phyloP scores from a whole-genome alignment of 2,113 vertebrate species.

The Proterorhinus semilunaris region DNA sequence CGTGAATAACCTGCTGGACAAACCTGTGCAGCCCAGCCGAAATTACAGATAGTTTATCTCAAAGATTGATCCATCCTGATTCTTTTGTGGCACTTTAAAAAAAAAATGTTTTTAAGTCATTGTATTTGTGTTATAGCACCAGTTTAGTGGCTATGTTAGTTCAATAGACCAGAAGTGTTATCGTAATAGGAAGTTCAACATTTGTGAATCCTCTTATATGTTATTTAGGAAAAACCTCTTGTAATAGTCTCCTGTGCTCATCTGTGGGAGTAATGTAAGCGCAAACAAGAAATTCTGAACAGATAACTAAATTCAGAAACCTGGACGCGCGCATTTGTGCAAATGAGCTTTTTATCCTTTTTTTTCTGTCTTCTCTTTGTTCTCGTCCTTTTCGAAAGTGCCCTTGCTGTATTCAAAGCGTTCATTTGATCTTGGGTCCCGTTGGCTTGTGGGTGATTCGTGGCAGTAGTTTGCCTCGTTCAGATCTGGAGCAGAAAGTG shows the following conservation, averaged over 20 bases:
- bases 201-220: background rate
- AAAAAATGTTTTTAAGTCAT: background rate
- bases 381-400: background rate
- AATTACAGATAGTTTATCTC: background rate
- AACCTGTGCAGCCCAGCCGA: background rate
- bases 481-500: background rate
- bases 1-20: background rate
- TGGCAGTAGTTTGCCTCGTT: slow-evolving; percentile 2
- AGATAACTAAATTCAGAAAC: no score
- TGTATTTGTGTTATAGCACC: background rate
- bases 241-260: no score
- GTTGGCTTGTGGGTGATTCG: background rate
- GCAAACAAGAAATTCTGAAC: no score
- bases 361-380: no score
- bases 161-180: no score
- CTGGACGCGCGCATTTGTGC: no score
- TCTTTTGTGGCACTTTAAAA: background rate
- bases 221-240: background rate
- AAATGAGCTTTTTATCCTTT: no score
- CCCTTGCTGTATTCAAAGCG: background rate
- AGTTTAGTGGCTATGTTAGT: background rate
- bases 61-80: background rate
- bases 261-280: no score
- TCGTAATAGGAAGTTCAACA: background rate
- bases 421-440: background rate